Base-by-base conservation (phyloP, 2,797 vertebrate species). In the Neopelma chrysocephalum region DNA sequence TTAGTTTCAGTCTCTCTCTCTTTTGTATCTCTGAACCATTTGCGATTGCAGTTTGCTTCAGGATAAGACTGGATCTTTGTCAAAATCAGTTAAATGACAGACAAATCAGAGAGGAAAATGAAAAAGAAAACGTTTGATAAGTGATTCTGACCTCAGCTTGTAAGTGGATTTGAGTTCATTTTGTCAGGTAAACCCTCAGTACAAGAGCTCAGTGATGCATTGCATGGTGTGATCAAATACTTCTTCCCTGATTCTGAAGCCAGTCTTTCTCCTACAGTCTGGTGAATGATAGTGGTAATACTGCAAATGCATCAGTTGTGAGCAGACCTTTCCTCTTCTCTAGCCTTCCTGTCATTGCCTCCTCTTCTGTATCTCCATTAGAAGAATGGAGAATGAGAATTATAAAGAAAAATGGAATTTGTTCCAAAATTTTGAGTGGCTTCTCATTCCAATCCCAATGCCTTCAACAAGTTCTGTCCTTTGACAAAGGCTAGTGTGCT, bases 61-160 rank as follows among this genome's bases (percentile, higher is more conserved):
- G 65, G 75, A 40, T 64, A 82, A 92, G 71, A 71, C 64, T 54
- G 77, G 56, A 78, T 78, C 75, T 94, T 89, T 87, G 92, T 77
- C 86, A 96, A 77, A 96, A 94, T 89, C 86, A 82, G 71, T 90
- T 96, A 90, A 92, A 48, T 54, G 79, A 78, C 68, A 87, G 82
- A 61, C 50, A 77, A 75, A 57, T 11, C 64, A 78, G 95, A 64
- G 73, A 87, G 38, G n/a, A 82, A 89, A 94, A 93, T 40, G 25
- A 87, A 94, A 80, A 83, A 54, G 54, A 82, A 90, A 86, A 87
- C 1, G 6, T 65, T 95, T 85, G 77, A 82, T 84, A 87, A 82
- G 70, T 73, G 73, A 79, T 90, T 91, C 77, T 92, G 92, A 93
- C 83, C 90, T 82, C 68, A 48, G 31, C 1, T 10, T 31, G 6